Evolutionary conservation across 2,797 vertebrate genomes (phyloP).

Genomic region (Podarcis siculus): DNA sequence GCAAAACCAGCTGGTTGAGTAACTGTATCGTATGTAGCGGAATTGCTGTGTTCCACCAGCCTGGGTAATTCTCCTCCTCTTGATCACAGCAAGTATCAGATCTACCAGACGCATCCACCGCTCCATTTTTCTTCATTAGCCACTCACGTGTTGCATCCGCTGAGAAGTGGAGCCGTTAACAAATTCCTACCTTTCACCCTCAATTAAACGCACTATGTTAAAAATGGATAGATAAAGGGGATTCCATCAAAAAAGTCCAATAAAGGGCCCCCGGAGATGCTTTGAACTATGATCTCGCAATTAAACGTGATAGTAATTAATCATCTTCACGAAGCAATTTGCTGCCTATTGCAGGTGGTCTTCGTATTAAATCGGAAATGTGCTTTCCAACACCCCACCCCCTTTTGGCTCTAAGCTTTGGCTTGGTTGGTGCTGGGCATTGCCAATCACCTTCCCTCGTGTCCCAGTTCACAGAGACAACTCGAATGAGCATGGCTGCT

Average conservation of each 20-base stretch:
- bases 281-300: constrained; percentile 64
- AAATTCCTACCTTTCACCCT: constrained; percentile 61
- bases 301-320: constrained; percentile 73
- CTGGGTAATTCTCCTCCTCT: not conserved
- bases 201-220: constrained; percentile 74
- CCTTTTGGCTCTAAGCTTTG: not conserved
- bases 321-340: constrained; percentile 65
- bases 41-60: not conserved
- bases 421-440: not conserved
- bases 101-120: not conserved
- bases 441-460: not conserved
- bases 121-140: constrained; percentile 1
- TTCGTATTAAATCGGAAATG: not conserved
- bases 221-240: constrained; percentile 68
- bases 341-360: constrained; percentile 35
- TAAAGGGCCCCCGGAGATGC: constrained; percentile 68
- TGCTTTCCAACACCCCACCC: not conserved
- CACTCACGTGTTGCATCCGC: not conserved
- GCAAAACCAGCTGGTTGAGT: not conserved
- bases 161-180: constrained; percentile 56
- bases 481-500: not conserved
- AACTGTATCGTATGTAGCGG: not conserved
- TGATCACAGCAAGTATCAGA: not conserved
- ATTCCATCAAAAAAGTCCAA: constrained; percentile 69
- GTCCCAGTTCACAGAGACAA: not conserved